phyloP scores from a whole-genome alignment of 2,888 invertebrate species.

The Pristionchus maxplancki region DNA sequence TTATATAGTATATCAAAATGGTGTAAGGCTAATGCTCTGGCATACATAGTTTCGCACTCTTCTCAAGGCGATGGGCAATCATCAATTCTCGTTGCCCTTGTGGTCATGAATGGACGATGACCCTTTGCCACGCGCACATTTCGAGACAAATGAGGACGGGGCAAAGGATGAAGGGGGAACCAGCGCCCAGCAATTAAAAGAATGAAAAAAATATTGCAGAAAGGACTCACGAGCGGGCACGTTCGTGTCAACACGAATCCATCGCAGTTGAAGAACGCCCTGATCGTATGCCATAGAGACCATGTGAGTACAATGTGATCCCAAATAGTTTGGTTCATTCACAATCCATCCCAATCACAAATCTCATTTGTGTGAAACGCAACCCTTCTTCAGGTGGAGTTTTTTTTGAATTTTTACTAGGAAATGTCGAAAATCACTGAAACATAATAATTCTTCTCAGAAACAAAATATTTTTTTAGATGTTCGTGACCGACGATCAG shows the following conservation, averaged over 20 bases:
- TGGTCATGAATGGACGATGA: not conserved
- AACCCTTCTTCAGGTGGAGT: too few species aligned
- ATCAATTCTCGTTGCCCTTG: not conserved
- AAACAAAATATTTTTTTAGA: slow-evolving; percentile 52
- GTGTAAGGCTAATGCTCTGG: too few species aligned
- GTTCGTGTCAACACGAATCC: slow-evolving; percentile 65
- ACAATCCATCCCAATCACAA: too few species aligned
- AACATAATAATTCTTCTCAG: too few species aligned
- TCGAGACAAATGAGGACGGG: not conserved
- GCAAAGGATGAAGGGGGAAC: not conserved
- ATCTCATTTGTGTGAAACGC: too few species aligned
- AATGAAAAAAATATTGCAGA: slow-evolving; percentile 56
- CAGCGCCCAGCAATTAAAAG: too few species aligned
- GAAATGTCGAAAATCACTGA: too few species aligned
- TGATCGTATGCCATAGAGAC: slow-evolving; percentile 67
- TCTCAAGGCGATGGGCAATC: not conserved
- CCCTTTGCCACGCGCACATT: not conserved
- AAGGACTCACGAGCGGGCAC: slow-evolving; percentile 63
- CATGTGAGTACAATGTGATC: slow-evolving; percentile 56
- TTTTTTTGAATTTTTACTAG: too few species aligned
- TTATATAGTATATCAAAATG: too few species aligned
- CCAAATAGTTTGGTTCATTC: too few species aligned
- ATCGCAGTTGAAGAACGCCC: slow-evolving; percentile 66
- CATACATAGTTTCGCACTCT: not conserved
- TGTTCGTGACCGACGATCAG: slow-evolving; percentile 70